Conservation (phyloP, 2,888 invertebrate genomes). For the Tenthredo distinguenda region DNA sequence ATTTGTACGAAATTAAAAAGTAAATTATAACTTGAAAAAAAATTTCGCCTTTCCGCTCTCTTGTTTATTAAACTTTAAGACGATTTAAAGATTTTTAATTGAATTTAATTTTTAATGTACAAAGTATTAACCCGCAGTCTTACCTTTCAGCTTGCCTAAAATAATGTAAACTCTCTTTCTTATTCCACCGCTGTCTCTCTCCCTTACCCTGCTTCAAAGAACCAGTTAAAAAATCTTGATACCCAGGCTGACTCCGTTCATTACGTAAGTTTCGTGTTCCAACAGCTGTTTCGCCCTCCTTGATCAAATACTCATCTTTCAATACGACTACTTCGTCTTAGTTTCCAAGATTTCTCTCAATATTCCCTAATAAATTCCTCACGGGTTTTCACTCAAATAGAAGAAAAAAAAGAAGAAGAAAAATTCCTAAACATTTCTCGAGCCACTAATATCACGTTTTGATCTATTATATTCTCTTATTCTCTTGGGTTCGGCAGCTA, state of each 20-base stretch:
- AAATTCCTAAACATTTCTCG: neutral
- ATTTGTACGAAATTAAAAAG: constrained; percentile 62
- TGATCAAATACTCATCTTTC: constrained; percentile 40
- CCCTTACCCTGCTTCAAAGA: constrained; percentile 1
- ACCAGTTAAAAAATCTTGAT: constrained; percentile 40
- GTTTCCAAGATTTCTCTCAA: neutral
- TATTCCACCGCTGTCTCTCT: constrained; percentile 11
- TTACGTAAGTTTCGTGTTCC: constrained; percentile 36
- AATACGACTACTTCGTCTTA: neutral
- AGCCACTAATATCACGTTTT: neutral
- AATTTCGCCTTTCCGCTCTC: constrained; percentile 44
- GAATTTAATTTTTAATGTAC: constrained; percentile 48
- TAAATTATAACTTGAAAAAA: constrained; percentile 55
- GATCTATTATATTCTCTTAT: neutral
- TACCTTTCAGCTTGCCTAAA: constrained; percentile 35
- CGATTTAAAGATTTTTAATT: constrained; percentile 46
- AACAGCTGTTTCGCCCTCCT: constrained; percentile 35
- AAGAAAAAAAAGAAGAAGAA: neutral
- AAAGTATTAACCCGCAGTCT: constrained; percentile 38
- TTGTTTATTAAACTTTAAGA: constrained; percentile 48
- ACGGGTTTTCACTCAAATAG: neutral
- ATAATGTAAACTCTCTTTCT: constrained; percentile 40
- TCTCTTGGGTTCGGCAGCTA: neutral
- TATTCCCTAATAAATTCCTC: neutral
- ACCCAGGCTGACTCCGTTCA: constrained; percentile 32